Evolutionary conservation across 2,113 vertebrate species (phyloP).

Genomic region (Piaya cayana): DNA sequence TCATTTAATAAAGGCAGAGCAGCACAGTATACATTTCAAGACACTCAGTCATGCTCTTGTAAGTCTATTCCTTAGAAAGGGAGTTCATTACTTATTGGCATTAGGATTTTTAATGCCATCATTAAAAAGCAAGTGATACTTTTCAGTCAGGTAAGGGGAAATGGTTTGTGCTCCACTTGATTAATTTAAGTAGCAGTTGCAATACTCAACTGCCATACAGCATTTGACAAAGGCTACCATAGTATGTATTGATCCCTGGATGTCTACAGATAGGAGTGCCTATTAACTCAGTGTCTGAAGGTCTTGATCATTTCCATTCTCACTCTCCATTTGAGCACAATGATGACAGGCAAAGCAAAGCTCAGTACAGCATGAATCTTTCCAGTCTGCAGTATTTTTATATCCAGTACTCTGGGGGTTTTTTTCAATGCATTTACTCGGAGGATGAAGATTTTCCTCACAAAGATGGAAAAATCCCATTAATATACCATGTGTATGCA

Average conservation of each 20-base stretch:
- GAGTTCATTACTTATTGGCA: background rate
- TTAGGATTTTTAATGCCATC: background rate
- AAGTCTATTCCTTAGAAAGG: background rate
- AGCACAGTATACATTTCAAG: background rate
- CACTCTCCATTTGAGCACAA: background rate
- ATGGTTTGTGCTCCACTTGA: background rate
- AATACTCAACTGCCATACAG: background rate
- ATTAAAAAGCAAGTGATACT: background rate
- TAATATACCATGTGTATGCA: background rate
- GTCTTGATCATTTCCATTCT: background rate
- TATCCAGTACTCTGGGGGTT: background rate
- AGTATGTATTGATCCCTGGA: background rate
- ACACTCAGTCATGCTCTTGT: background rate
- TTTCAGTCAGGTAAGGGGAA: background rate
- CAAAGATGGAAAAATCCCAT: background rate
- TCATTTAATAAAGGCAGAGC: slow-evolving; percentile 1
- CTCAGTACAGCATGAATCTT: background rate
- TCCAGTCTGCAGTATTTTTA: background rate
- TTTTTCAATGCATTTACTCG: background rate
- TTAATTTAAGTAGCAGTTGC: background rate
- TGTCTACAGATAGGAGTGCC: background rate
- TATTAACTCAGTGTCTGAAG: background rate
- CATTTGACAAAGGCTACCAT: background rate
- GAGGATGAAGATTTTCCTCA: background rate
- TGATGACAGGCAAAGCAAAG: background rate